phyloP scores from a whole-genome alignment of 1,140 invertebrate species.

The Brachionus rubens region DNA sequence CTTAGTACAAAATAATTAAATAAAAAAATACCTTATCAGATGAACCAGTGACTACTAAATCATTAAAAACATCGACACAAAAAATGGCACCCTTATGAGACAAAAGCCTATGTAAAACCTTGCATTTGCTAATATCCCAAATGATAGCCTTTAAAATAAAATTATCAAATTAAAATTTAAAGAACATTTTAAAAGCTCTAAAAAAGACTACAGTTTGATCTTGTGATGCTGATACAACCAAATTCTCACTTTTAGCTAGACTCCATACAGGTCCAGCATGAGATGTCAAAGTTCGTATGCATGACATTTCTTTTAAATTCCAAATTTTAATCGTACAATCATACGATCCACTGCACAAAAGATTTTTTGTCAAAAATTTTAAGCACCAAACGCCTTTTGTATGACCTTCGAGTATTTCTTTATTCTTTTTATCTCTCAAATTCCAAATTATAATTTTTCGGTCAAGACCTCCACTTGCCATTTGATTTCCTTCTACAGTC shows the following conservation, averaged over 20 bases:
- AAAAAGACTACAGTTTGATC: conserved; percentile 52
- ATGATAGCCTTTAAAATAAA: conserved; percentile 53
- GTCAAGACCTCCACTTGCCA: conserved; percentile 55
- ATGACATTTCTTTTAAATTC: conserved; percentile 53
- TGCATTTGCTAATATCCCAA: conserved; percentile 55
- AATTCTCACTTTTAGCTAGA: conserved; percentile 50
- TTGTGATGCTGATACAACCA: conserved; percentile 54
- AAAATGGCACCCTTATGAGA: conserved; percentile 55
- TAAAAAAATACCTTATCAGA: conserved; percentile 52
- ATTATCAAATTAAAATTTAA: background rate
- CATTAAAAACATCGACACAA: conserved; percentile 53
- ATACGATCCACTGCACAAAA: conserved; percentile 55
- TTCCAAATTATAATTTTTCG: conserved; percentile 55
- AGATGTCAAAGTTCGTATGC: conserved; percentile 52
- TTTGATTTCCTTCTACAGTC: conserved; percentile 50
- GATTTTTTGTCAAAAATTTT: conserved; percentile 54
- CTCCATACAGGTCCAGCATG: conserved; percentile 56
- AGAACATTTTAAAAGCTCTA: no score
- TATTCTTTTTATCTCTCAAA: conserved; percentile 50
- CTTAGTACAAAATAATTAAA: no score
- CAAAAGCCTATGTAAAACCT: conserved; percentile 50
- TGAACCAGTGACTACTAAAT: conserved; percentile 53
- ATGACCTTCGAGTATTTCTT: conserved; percentile 54
- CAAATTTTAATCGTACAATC: conserved; percentile 56
- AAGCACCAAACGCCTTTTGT: conserved; percentile 56